These are phyloP conservation scores for Andrena hattorfiana DNA, from an alignment of 2,888 invertebrate genomes.

Conservation along the genomic window DNA sequence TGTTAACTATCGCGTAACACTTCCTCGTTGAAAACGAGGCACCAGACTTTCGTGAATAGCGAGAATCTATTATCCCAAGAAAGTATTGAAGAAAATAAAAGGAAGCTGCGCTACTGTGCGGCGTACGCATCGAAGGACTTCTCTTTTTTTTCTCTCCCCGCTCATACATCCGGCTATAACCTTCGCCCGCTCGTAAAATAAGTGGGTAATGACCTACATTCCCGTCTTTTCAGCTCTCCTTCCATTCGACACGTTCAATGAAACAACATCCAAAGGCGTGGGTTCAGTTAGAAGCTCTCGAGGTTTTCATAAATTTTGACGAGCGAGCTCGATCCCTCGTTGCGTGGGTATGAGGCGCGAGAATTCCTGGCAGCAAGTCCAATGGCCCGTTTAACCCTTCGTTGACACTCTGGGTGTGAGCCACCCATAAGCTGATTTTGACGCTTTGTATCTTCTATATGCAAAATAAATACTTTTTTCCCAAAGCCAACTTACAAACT, in stretches of 20 bases:
- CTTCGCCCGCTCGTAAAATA: conserved; percentile 28
- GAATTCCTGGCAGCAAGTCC: too few relatives aligned
- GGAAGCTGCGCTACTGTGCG: conserved; percentile 39
- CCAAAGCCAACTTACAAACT: too few relatives aligned
- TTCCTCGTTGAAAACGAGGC: conserved; percentile 26
- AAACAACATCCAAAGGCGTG: conserved; percentile 11
- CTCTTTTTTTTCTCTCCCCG: too few relatives aligned
- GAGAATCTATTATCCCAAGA: conserved; percentile 43
- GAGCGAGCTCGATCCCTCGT: background rate
- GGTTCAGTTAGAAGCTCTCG: conserved; percentile 6
- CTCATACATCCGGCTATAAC: conserved; percentile 7
- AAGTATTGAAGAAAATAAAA: conserved; percentile 50
- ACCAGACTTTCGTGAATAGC: conserved; percentile 30
- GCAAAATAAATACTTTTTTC: too few relatives aligned
- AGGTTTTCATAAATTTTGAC: conserved; percentile 27
- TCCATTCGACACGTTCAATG: conserved; percentile 29
- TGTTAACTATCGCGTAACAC: conserved; percentile 8
- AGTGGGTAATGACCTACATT: conserved; percentile 48
- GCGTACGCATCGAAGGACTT: conserved; percentile 14
- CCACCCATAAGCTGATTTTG: too few relatives aligned
- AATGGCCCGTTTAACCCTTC: too few relatives aligned
- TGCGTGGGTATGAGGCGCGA: background rate
- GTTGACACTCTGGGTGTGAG: too few relatives aligned
- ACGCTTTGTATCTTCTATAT: too few relatives aligned
- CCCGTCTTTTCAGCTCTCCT: conserved; percentile 31